Evolutionary conservation across 2,888 invertebrate genomes (phyloP).

Genomic region (Nesidiocoris tenuis): DNA sequence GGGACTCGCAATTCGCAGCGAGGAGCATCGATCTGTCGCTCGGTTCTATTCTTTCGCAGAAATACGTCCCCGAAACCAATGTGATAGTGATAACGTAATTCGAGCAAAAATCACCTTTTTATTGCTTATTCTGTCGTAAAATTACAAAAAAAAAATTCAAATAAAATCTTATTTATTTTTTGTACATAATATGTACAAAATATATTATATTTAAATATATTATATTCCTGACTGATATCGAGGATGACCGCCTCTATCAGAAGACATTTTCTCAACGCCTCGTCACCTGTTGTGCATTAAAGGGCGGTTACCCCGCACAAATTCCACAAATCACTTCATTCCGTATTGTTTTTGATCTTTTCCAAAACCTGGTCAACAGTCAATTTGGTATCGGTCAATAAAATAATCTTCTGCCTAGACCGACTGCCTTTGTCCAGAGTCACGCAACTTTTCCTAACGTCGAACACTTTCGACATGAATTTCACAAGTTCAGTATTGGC

Average conservation of each 20-base stretch:
- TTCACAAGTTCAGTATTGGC: slow-evolving; percentile 75
- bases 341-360: slow-evolving; percentile 53
- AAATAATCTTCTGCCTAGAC: slow-evolving; percentile 59
- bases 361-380: slow-evolving; percentile 57
- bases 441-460: slow-evolving; percentile 69
- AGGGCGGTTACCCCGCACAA: no score
- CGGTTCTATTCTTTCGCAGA: slow-evolving; percentile 27
- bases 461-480: slow-evolving; percentile 68
- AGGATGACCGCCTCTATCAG: no score
- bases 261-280: no score
- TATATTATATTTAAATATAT: no score
- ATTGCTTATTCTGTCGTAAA: no score
- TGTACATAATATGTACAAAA: no score
- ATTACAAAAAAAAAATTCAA: no score
- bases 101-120: no score
- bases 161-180: no score
- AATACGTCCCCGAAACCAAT: slow-evolving; percentile 35
- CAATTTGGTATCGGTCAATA: slow-evolving; percentile 56
- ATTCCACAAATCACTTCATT: slow-evolving; percentile 9
- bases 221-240: no score
- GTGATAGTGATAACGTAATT: slow-evolving; percentile 22
- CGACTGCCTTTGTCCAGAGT: slow-evolving; percentile 62
- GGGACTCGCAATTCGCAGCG: slow-evolving; percentile 6
- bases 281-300: no score
- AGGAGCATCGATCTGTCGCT: slow-evolving; percentile 19